Percentiles rank a stretch among this genome's conserved stretches.
These are phyloP conservation scores for Pocillopora grandis DNA, from an alignment of 92 coral and sea anemone species.

Conservation along the genomic window DNA sequence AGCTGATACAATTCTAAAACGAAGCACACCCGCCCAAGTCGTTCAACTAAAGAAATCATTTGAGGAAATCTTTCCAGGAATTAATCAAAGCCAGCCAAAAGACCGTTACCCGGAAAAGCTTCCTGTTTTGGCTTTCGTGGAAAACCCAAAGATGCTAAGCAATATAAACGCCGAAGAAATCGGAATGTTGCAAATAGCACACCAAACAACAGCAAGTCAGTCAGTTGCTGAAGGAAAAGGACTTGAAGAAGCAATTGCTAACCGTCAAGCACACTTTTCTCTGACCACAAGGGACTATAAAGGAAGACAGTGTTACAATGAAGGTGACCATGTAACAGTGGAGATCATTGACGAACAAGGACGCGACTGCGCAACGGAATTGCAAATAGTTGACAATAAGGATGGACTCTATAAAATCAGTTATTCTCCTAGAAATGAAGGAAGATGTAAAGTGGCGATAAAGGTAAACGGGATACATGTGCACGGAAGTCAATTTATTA, in stretches of 20 bases:
- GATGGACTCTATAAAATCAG: background rate
- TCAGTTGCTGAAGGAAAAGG: background rate
- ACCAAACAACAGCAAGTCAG: background rate
- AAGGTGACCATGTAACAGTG: background rate
- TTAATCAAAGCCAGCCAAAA: too few relatives aligned
- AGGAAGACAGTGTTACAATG: conserved; percentile 4
- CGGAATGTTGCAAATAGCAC: background rate
- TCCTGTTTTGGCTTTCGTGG: too few relatives aligned
- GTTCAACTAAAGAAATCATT: too few relatives aligned
- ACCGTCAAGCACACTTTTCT: conserved; percentile 14
- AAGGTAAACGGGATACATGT: background rate
- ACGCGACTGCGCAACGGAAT: background rate
- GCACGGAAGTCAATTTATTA: background rate
- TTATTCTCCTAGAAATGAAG: background rate
- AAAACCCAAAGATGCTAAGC: background rate
- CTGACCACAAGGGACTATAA: conserved; percentile 4
- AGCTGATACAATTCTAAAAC: too few relatives aligned
- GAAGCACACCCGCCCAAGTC: too few relatives aligned
- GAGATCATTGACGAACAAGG: conserved; percentile 3
- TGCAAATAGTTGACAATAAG: background rate
- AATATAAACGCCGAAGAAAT: background rate
- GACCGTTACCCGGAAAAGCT: too few relatives aligned
- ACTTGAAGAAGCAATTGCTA: conserved; percentile 1
- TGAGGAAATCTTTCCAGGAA: too few relatives aligned
- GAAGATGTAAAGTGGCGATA: background rate